Percentiles rank a stretch among this genome's conserved stretches.
phyloP scores from a whole-genome alignment of 2,888 invertebrate genomes.

The Boloria euphrosyne region DNA sequence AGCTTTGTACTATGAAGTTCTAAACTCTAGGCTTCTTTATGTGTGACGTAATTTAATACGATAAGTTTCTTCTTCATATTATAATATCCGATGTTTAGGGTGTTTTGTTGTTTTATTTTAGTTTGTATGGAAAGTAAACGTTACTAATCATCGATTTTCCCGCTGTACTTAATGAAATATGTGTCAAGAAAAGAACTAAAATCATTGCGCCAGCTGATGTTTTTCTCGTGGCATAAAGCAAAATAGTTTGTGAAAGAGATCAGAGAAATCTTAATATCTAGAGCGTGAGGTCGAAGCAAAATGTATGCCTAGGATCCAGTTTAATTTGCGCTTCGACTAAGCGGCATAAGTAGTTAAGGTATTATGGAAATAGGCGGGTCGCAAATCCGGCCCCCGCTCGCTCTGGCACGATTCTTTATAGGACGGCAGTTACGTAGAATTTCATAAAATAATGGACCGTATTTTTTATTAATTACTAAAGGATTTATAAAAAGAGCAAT shows the following conservation, averaged over 20 bases:
- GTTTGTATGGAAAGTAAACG: no score
- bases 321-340: conserved; percentile 40
- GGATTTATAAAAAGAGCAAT: neutral
- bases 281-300: conserved; percentile 24
- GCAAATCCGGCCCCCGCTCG: conserved; percentile 54
- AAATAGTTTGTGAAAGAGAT: conserved; percentile 33
- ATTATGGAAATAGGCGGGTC: conserved; percentile 50
- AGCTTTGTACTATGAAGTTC: no score
- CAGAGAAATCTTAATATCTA: conserved; percentile 34
- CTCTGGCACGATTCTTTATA: conserved; percentile 52
- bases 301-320: conserved; percentile 34
- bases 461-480: neutral
- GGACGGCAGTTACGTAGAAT: conserved; percentile 4
- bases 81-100: no score
- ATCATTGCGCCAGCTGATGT: conserved; percentile 8
- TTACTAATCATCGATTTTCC: neutral
- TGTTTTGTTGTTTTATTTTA: no score
- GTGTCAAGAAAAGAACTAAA: conserved; percentile 3
- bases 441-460: conserved; percentile 11
- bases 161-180: neutral
- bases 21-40: no score
- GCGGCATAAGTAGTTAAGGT: conserved; percentile 49
- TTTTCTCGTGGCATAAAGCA: conserved; percentile 11
- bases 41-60: no score
- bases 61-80: no score